Percentiles rank a stretch among this genome's conserved stretches.
phyloP scores from a whole-genome alignment of 2,113 vertebrate species.

The Spilogale gracilis region DNA sequence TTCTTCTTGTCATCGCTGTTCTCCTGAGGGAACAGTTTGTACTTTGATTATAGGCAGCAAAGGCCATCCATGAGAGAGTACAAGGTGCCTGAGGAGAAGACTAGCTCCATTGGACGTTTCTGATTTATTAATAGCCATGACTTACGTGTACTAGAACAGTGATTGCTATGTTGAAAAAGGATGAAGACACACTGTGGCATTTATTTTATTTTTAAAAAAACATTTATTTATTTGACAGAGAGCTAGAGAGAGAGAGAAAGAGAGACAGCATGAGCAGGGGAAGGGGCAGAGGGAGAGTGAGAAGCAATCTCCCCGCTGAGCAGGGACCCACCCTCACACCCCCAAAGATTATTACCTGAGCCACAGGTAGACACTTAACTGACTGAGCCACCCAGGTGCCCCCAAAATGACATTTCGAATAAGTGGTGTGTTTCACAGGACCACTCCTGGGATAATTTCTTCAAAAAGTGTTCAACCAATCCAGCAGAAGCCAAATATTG shows the following conservation, averaged over 20 bases:
- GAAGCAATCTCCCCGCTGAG: too few species aligned
- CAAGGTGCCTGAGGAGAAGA: background rate
- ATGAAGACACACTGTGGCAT: background rate
- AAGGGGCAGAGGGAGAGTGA: too few species aligned
- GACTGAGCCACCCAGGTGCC: too few species aligned
- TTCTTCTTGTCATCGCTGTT: background rate
- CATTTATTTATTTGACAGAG: too few species aligned
- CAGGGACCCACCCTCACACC: too few species aligned
- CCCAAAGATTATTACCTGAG: too few species aligned
- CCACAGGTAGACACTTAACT: too few species aligned
- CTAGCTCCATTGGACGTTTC: background rate
- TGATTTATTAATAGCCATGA: constrained; percentile 17
- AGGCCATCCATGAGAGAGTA: background rate
- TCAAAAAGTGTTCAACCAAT: background rate
- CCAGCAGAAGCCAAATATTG: background rate
- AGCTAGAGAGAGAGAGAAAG: too few species aligned
- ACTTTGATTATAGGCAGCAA: background rate
- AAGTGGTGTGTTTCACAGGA: background rate
- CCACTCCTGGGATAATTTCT: background rate
- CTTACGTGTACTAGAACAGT: background rate
- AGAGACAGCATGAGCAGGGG: too few species aligned
- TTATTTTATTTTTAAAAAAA: background rate
- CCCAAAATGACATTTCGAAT: background rate
- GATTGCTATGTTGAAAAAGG: background rate
- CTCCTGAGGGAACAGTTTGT: background rate